Evolutionary conservation across 1,140 invertebrate species (phyloP).

Genomic region (Aphaenogaster ashmeadi): DNA sequence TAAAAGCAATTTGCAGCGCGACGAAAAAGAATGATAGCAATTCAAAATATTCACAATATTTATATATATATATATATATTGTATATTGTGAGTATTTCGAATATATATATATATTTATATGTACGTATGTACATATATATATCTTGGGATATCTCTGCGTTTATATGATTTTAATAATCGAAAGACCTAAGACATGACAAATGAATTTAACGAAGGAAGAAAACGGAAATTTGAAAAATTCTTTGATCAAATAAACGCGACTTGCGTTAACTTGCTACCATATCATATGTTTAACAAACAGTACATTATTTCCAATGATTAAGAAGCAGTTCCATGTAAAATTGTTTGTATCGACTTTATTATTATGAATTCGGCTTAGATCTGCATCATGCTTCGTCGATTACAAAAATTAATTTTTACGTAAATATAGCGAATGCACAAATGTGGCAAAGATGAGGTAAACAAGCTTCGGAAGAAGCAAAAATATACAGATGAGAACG

Average conservation of each 20-base stretch:
- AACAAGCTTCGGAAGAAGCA: neutral
- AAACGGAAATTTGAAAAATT: slow-evolving; percentile 14
- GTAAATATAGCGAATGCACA: neutral
- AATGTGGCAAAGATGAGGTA: neutral
- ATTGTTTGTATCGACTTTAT: neutral
- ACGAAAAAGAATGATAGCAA: neutral
- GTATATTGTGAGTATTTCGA: neutral
- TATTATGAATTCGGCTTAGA: neutral
- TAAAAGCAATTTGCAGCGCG: slow-evolving; percentile 15
- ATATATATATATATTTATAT: neutral
- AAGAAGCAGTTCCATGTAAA: neutral
- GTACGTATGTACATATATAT: neutral
- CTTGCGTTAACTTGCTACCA: neutral
- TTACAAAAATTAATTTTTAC: slow-evolving; percentile 31
- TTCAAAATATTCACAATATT: neutral
- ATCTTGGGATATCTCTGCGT: neutral
- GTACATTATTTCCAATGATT: neutral
- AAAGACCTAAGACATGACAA: neutral
- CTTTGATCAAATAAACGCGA: neutral
- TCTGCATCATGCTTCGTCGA: neutral
- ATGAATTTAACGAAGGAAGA: neutral
- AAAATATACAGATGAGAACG: neutral
- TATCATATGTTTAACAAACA: neutral
- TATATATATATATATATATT: neutral
- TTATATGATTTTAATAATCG: slow-evolving; percentile 14